Conservation (phyloP, 2,888 invertebrate species). For the Craniophora ligustri region DNA sequence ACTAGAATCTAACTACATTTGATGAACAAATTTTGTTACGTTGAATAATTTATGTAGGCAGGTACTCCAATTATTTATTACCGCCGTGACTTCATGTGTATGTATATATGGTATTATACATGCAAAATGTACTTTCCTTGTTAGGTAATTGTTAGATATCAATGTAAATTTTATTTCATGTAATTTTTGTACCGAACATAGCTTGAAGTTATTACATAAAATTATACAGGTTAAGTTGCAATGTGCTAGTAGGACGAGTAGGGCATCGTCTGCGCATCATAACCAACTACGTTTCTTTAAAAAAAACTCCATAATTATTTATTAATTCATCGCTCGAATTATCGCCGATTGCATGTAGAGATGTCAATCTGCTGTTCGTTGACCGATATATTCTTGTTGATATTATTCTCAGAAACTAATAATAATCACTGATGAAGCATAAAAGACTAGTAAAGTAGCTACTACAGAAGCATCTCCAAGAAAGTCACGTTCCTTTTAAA, state of each 20-base stretch:
- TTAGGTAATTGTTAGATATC: not conserved
- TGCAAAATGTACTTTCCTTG: not conserved
- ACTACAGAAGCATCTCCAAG: not conserved
- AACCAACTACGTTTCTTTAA: too few species aligned
- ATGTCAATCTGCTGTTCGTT: constrained; percentile 62
- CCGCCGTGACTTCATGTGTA: not conserved
- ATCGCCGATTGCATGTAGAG: constrained; percentile 61
- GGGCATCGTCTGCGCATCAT: too few species aligned
- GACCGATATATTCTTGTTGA: constrained; percentile 61
- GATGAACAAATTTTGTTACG: not conserved
- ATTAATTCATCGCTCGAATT: constrained; percentile 56
- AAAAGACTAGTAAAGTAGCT: not conserved
- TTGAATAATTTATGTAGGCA: constrained; percentile 9
- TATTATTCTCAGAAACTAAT: constrained; percentile 49
- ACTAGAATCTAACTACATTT: constrained; percentile 1
- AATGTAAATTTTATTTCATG: too few species aligned
- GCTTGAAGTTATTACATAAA: too few species aligned
- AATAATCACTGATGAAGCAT: constrained; percentile 19
- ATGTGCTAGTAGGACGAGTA: too few species aligned
- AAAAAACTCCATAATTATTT: constrained; percentile 22
- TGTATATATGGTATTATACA: not conserved
- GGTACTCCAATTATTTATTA: not conserved
- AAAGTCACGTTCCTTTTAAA: constrained; percentile 27
- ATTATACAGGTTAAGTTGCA: too few species aligned
- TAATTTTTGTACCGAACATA: too few species aligned